A percentile compares a stretch with the other conserved stretches of the same genome.
These are phyloP conservation scores for Melanostoma mellinum DNA, from an alignment of 2,888 invertebrate species.

Conservation along the genomic window DNA sequence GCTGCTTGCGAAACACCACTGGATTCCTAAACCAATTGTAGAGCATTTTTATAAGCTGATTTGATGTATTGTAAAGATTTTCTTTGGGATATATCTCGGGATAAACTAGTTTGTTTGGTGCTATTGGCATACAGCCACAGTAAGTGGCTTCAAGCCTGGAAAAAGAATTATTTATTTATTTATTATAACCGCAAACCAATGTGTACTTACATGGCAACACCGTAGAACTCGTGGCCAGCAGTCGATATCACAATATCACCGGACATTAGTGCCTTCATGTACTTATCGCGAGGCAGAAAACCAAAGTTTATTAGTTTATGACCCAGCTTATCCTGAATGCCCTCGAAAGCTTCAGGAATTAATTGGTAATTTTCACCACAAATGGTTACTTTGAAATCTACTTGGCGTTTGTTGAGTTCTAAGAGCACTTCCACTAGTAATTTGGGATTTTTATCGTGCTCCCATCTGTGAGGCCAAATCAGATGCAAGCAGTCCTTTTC, in stretches of 20 bases:
- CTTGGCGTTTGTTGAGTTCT: slow-evolving; percentile 83
- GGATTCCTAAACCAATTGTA: slow-evolving; percentile 83
- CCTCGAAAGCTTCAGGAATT: slow-evolving; percentile 84
- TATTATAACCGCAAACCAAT: slow-evolving; percentile 34
- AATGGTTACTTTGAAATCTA: slow-evolving; percentile 84
- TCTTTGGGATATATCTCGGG: slow-evolving; percentile 87
- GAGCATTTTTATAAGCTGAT: slow-evolving; percentile 84
- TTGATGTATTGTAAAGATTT: slow-evolving; percentile 85
- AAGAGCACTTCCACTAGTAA: slow-evolving; percentile 84
- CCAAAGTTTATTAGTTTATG: slow-evolving; percentile 85
- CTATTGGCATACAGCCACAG: slow-evolving; percentile 87
- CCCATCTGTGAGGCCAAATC: slow-evolving; percentile 91
- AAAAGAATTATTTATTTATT: slow-evolving; percentile 12
- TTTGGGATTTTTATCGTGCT: slow-evolving; percentile 89
- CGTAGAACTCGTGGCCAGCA: slow-evolving; percentile 89
- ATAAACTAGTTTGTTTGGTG: slow-evolving; percentile 87
- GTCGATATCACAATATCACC: slow-evolving; percentile 88
- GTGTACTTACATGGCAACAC: slow-evolving; percentile 86
- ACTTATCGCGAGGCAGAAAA: slow-evolving; percentile 84
- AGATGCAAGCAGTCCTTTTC: slow-evolving; percentile 83
- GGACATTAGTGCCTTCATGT: slow-evolving; percentile 83
- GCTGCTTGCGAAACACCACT: slow-evolving; percentile 79
- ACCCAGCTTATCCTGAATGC: slow-evolving; percentile 82
- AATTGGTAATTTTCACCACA: slow-evolving; percentile 86
- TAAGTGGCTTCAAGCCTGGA: slow-evolving; percentile 87